Evolutionary conservation across 2,113 vertebrate genomes (phyloP).

Genomic region (Rutilus rutilus): DNA sequence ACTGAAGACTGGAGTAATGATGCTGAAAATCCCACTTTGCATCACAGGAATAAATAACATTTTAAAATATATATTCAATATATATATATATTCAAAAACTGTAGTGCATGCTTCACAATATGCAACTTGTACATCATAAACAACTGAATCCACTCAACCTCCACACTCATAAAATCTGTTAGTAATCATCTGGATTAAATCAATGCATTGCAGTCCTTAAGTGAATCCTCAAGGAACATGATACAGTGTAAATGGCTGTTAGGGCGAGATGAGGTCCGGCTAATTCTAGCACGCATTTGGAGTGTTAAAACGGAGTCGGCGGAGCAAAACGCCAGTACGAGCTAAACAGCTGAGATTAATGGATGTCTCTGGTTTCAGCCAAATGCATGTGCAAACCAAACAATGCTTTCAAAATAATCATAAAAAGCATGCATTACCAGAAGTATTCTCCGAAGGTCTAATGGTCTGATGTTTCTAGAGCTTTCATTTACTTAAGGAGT

Average conservation of each 20-base stretch:
- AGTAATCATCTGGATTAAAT: background rate
- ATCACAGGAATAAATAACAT: no score
- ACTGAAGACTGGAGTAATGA: no score
- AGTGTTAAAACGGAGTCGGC: background rate
- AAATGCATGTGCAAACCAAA: conserved; percentile 30
- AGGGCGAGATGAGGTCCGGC: background rate
- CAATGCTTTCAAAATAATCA: background rate
- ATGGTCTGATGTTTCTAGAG: background rate
- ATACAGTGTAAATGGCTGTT: conserved; percentile 18
- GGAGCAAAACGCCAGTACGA: background rate
- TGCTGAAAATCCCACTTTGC: no score
- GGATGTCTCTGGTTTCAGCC: conserved; percentile 20
- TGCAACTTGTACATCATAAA: background rate
- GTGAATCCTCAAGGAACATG: conserved; percentile 8
- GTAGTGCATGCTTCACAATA: background rate
- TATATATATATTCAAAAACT: no score
- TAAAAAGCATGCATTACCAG: background rate
- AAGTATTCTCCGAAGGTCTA: background rate
- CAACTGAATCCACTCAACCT: conserved; percentile 10
- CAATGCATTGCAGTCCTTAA: conserved; percentile 13
- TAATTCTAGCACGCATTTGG: background rate
- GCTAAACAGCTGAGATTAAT: conserved; percentile 1
- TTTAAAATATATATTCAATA: no score
- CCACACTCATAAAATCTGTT: background rate
- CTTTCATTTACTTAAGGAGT: conserved; percentile 30